Base-by-base conservation (phyloP, 2,888 invertebrate genomes). In the Apamea crenata region DNA sequence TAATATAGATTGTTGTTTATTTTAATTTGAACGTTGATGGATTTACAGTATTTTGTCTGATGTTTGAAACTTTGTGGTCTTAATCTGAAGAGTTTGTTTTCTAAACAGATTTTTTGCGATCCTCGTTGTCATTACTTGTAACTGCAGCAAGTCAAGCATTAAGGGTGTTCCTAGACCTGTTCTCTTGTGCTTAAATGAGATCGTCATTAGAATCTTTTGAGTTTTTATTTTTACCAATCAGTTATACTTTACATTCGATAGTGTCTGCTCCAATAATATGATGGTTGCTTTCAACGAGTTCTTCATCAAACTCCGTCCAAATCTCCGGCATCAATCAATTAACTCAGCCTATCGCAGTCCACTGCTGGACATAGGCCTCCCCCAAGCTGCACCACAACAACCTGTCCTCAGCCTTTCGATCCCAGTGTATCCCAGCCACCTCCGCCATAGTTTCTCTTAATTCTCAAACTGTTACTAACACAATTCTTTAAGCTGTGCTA, bases 11-110 rank as follows among this genome's bases (percentile, higher is more conserved):
- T 74, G 79, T 78, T 76, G 59, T 61, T 63, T 77, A 78, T 82
- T 82, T 87, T 44, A 78, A 83, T 79, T 84, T 80, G 56, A 66
- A 65, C 76, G 77, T 84, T 84, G 78, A 73, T 83, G 76, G 77
- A 83, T 84, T 80, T 82, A 29, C 29, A 59, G 59, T 61, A 73
- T 82, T 78, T 71, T 56, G 66, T 72, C 56, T 59, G 50, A 5
- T 74, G 47, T 74, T 81, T 74, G 36, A 40, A 63, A 36, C 53
- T 53, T 29, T 63, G 68, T 63, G 25, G 32, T 44, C 21, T 65
- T 56, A 44, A 36, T n/a, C 18, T 32, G 63, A 25, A 40, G 8
- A 6, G 10, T 50, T 59, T 21, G n/a, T 65, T 66, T 70, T 47
- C 3, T 40, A 40, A 63, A 73, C 18, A 63, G 25, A 14, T 36